Base-by-base conservation (phyloP, 1,140 invertebrate genomes). In the Bombyx mandarina region DNA sequence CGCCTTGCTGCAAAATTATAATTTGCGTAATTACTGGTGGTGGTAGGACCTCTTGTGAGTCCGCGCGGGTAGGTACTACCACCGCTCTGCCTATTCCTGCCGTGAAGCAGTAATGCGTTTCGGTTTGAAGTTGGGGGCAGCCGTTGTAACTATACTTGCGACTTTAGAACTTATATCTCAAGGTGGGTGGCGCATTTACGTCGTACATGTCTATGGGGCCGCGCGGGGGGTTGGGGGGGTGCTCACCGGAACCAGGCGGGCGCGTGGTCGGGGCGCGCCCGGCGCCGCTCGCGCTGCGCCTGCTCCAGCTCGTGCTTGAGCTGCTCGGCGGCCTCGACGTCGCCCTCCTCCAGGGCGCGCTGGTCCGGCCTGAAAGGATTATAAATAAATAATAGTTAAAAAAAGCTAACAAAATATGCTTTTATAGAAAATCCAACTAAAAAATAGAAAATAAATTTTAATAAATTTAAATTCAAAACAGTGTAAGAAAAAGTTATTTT, bases 281-380 rank as follows among this genome's bases (percentile, higher is more conserved):
- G 60, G 6, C 82, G 63, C 0, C 82, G 48, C 57, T 85, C 79
- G 0, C 82, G 49, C 69, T 85, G 82, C 57, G 79, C 65, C 61
- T 82, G 82, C 56, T 82, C 79, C 53, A 85, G 65, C 54, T 73
- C 59, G 49, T 73, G 73, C 61, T 96, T 96, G 63, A 92, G 86
- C 26, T 84, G 82, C 83, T 96, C 94, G 0, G 94, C 94, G 26
- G 89, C 89, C 9, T 89, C 81, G 46, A 96, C 87, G 73, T 94
- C 90, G 4, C 94, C 95, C 77, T 95, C 93, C 79, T 96, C 94
- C 45, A 96, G 77, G 10, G 90, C 89, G n/a, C 89, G 79, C 65
- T 90, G 89, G 74, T 91, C 90, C 1, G 90, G 90, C 64, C 90
- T 88, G 65, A 0, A 49, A 45, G 8, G 1, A 18, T 18, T 18